Evolutionary conservation across 92 coral and sea anemone species (phyloP).

Genomic region (Epizoanthus ramosus): DNA sequence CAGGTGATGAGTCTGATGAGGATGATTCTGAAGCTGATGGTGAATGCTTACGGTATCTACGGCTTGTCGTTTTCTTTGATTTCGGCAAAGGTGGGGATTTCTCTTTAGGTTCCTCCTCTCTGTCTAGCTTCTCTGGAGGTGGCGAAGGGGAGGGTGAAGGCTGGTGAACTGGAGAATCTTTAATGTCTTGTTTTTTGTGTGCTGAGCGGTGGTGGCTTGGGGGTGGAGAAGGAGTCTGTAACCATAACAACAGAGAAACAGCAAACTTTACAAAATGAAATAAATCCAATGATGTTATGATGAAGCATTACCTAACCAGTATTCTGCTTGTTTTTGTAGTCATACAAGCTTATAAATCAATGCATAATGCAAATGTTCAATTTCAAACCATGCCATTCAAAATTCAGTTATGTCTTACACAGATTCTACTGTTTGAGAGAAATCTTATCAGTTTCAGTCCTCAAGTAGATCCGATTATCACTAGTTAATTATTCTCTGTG

Average conservation of each 20-base stretch:
- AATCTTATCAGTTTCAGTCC: no score
- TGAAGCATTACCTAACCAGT: no score
- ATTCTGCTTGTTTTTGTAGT: no score
- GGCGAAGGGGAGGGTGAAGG: conserved; percentile 91
- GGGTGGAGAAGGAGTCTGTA: conserved; percentile 75
- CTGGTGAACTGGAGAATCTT: conserved; percentile 78
- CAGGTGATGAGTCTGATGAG: conserved; percentile 83
- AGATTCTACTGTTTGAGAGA: no score
- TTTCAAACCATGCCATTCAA: no score
- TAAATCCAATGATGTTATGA: no score
- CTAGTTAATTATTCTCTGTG: no score
- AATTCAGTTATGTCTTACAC: no score
- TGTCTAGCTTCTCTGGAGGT: conserved; percentile 71
- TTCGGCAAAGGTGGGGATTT: conserved; percentile 75
- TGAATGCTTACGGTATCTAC: conserved; percentile 87
- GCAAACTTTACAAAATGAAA: no score
- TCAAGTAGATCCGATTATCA: no score
- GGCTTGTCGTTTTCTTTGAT: conserved; percentile 85
- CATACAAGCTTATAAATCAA: no score
- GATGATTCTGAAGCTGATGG: conserved; percentile 82
- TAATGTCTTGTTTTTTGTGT: conserved; percentile 71
- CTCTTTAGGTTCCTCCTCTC: conserved; percentile 55
- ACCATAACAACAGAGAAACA: background rate
- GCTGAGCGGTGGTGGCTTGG: conserved; percentile 87
- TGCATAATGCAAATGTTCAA: no score